Evolutionary conservation across 2,113 vertebrate genomes (phyloP), one percentile per base, ranked within the genome.

Genomic region (Furnarius figulus): DNA sequence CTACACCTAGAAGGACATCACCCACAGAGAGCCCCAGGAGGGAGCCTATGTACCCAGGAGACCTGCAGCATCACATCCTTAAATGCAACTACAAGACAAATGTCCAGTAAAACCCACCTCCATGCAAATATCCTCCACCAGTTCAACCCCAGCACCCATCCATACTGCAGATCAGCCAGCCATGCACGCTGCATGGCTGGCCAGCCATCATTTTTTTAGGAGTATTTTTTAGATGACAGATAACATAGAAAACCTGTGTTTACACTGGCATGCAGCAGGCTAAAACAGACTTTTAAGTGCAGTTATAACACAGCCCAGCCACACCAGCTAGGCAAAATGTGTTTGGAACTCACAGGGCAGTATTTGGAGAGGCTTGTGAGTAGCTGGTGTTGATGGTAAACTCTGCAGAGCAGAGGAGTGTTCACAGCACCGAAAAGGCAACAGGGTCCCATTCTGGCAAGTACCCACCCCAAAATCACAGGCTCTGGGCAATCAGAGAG

Each of bases 31-130:
- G n/a, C 16, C 23, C 33, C 31, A 25, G 3, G 0, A 3, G 8
- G 20, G 22, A 31, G 40, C 16, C 24, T 8, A 3, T 2, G 1
- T 37, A 76, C 39, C 33, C 5, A 4, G 52, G 18, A 33, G 23
- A 59, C 35, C 47, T 42, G 62, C 56, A 47, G 44, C 42, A 66
- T 8, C 0, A 0, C 20, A 20, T 19, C 42, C 4, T 4, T 20
- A n/a, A 75, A 40, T 1, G 0, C 4, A 0, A 5, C 5, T 8
- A 28, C 16, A 25, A 59, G 25, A 17, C 7, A 23, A 52, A 2
- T 2, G 0, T 2, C 37, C 67, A 28, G 7, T 9, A 71, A 89
- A 61, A 4, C 55, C 31, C 21, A 49, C 13, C 61, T 72, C 39
- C 47, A 47, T 2, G 3, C 7, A 5, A 39, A 0, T 1, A 9